These are phyloP conservation scores for Amiota communis DNA, from an alignment of 2,888 invertebrate species.

Conservation along the genomic window DNA sequence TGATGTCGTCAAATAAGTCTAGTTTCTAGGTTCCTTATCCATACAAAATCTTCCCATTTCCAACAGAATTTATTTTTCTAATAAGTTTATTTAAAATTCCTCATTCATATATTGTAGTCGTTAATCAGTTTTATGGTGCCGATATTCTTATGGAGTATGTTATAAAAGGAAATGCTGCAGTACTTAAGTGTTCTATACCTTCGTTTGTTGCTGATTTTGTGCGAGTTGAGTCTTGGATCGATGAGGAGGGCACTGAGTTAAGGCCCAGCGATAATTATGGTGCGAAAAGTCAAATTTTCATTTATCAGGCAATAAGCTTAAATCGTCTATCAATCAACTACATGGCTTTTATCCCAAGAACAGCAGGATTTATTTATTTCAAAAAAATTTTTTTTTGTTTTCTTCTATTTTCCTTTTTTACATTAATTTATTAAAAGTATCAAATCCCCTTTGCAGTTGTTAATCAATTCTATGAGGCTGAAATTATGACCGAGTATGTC, in stretches of 20 bases:
- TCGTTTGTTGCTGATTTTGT: slow-evolving; percentile 85
- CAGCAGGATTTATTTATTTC: background rate
- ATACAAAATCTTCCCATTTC: background rate
- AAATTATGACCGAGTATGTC: slow-evolving; percentile 83
- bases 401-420: slow-evolving; percentile 13
- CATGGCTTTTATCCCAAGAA: background rate
- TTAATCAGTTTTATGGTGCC: slow-evolving; percentile 82
- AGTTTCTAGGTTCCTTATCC: slow-evolving; percentile 12
- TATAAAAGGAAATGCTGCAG: slow-evolving; percentile 82
- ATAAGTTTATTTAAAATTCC: slow-evolving; percentile 18
- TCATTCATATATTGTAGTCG: slow-evolving; percentile 74
- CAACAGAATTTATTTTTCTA: background rate
- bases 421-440: background rate
- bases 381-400: slow-evolving; percentile 13
- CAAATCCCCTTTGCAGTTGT: slow-evolving; percentile 75
- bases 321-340: slow-evolving; percentile 12
- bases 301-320: background rate
- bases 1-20: background rate
- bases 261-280: slow-evolving; percentile 75
- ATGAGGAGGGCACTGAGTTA: slow-evolving; percentile 77
- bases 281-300: slow-evolving; percentile 49
- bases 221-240: slow-evolving; percentile 81
- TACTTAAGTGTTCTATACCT: slow-evolving; percentile 83
- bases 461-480: slow-evolving; percentile 82
- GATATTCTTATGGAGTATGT: slow-evolving; percentile 84